phyloP scores from a whole-genome alignment of 2,797 vertebrate species.

The Pantherophis alleghaniensis region DNA sequence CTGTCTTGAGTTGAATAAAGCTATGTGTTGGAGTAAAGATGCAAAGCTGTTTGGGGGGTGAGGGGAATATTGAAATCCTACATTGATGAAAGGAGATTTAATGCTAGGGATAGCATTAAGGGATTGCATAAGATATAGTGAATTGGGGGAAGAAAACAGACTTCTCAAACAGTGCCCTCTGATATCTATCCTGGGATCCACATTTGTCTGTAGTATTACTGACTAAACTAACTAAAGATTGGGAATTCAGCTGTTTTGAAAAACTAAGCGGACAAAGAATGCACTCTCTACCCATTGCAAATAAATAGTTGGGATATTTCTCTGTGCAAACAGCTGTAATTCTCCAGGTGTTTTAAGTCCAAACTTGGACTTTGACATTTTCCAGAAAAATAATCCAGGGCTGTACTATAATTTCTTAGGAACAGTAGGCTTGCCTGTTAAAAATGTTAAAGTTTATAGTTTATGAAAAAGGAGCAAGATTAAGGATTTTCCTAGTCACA shows the following conservation, averaged over 20 bases:
- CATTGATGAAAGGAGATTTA: not conserved
- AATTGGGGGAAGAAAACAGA: not conserved
- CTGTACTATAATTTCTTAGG: not conserved
- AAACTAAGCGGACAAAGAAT: conserved; percentile 6
- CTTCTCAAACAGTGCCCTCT: not conserved
- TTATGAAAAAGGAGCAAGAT: not conserved
- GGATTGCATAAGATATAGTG: not conserved
- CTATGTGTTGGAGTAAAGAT: not conserved
- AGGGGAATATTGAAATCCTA: not conserved
- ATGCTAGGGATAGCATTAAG: too few species aligned
- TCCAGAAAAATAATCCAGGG: not conserved
- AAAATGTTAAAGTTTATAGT: not conserved
- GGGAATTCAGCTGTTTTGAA: not conserved
- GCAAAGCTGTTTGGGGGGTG: not conserved
- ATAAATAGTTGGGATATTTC: conserved; percentile 18
- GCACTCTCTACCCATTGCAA: not conserved
- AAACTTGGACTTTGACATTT: conserved; percentile 23
- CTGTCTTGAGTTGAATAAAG: not conserved
- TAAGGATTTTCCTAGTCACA: not conserved
- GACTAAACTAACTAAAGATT: not conserved
- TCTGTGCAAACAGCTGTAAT: conserved; percentile 9
- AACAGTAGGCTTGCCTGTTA: conserved; percentile 1
- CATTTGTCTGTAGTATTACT: not conserved
- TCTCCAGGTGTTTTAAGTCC: not conserved
- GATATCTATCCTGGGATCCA: not conserved